A percentile compares a stretch with the other conserved stretches of the same genome.
These are phyloP conservation scores for Gopherus evgoodei DNA, from an alignment of 2,113 vertebrate genomes.

Conservation along the genomic window DNA sequence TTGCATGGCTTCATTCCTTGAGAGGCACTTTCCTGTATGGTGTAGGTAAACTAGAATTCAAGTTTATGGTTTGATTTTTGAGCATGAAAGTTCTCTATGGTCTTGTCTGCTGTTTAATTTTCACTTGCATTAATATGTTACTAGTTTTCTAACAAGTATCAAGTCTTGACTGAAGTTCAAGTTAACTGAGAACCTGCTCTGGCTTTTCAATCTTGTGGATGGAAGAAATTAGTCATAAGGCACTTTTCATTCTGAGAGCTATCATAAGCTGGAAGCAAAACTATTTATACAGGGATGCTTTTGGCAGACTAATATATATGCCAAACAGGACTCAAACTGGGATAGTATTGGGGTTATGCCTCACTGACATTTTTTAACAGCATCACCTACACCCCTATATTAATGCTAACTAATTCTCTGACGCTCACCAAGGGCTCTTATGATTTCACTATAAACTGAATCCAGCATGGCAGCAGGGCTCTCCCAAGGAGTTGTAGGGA, in stretches of 20 bases:
- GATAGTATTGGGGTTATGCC: constrained; percentile 22
- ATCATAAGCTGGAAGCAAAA: constrained; percentile 31
- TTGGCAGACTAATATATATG: background rate
- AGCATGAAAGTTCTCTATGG: background rate
- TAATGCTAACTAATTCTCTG: background rate
- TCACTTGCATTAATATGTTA: background rate
- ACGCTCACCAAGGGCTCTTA: background rate
- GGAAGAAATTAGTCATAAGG: constrained; percentile 52
- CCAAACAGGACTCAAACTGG: background rate
- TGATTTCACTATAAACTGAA: constrained; percentile 26
- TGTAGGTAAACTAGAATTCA: background rate
- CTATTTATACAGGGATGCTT: constrained; percentile 14
- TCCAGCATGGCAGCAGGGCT: background rate
- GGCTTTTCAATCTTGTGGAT: constrained; percentile 30
- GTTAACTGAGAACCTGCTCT: background rate
- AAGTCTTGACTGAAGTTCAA: constrained; percentile 26
- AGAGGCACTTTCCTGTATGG: background rate
- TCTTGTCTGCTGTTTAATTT: background rate
- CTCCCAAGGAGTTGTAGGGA: background rate
- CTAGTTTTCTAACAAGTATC: constrained; percentile 32
- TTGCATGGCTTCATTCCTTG: background rate
- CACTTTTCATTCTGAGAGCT: constrained; percentile 20
- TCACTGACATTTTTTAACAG: constrained; percentile 2
- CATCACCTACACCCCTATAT: constrained; percentile 5
- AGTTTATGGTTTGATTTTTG: background rate